Evolutionary conservation across 2,113 vertebrate genomes (phyloP).

Genomic region (Polypterus senegalus): DNA sequence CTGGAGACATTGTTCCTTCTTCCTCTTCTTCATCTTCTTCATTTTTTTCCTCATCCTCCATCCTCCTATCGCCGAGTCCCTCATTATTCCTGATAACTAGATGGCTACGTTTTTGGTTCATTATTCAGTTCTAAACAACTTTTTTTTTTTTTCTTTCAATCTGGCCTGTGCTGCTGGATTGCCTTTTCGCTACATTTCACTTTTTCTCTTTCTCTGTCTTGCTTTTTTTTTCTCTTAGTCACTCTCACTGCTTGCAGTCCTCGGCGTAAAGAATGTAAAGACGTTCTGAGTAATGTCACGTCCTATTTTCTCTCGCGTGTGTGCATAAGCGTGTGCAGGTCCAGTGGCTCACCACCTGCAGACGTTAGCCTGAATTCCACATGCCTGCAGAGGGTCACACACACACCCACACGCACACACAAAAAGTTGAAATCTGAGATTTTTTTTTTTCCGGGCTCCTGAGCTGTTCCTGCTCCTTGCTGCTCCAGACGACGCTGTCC

Average conservation of each 20-base stretch:
- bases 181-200: slow-evolving; percentile 8
- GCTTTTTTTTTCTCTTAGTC: slow-evolving; percentile 18
- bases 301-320: slow-evolving; percentile 9
- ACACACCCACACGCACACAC: neutral
- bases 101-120: slow-evolving; percentile 17
- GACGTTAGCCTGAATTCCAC: neutral
- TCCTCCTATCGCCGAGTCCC: slow-evolving; percentile 28
- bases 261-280: neutral
- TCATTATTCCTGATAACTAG: slow-evolving; percentile 24
- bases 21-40: slow-evolving; percentile 1
- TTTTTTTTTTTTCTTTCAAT: slow-evolving; percentile 18
- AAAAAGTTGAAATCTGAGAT: slow-evolving; percentile 16
- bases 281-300: slow-evolving; percentile 1
- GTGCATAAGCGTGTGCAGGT: slow-evolving; percentile 10
- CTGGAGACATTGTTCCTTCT: slow-evolving; percentile 21
- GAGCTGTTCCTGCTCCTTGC: slow-evolving; percentile 13
- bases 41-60: slow-evolving; percentile 33
- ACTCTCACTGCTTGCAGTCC: slow-evolving; percentile 12
- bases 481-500: slow-evolving; percentile 26
- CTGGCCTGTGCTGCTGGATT: slow-evolving; percentile 3
- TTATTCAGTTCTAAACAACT: slow-evolving; percentile 14
- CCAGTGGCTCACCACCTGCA: slow-evolving; percentile 16
- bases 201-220: slow-evolving; percentile 21
- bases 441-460: slow-evolving; percentile 16
- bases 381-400: neutral